Evolutionary conservation across 1,140 invertebrate species (phyloP).

Genomic region (Diorhabda carinulata): DNA sequence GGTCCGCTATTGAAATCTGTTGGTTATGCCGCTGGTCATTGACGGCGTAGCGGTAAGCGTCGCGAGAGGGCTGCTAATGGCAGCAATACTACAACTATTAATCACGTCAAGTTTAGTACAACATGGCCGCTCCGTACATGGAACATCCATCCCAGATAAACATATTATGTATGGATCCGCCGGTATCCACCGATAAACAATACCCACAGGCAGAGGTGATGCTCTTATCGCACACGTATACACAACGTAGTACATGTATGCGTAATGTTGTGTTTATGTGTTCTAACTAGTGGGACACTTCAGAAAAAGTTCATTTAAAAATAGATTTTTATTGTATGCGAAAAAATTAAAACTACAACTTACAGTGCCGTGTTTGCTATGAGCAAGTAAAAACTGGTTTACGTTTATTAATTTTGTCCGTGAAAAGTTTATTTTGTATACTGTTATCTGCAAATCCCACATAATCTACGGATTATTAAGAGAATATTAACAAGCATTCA

Average conservation of each 20-base stretch:
- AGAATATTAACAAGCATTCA: too few species aligned
- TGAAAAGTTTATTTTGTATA: too few species aligned
- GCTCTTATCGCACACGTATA: slow-evolving; percentile 23
- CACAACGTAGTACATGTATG: slow-evolving; percentile 18
- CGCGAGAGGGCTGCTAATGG: slow-evolving; percentile 43
- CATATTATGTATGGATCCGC: slow-evolving; percentile 46
- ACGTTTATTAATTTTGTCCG: too few species aligned
- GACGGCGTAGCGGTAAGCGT: slow-evolving; percentile 28
- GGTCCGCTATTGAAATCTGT: background rate
- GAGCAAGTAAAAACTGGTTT: too few species aligned
- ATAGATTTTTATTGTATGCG: too few species aligned
- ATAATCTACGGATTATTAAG: too few species aligned
- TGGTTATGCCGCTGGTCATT: background rate
- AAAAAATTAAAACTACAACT: too few species aligned
- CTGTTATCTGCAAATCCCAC: too few species aligned
- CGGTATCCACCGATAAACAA: slow-evolving; percentile 40
- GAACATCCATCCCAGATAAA: slow-evolving; percentile 47
- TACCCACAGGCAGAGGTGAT: slow-evolving; percentile 37
- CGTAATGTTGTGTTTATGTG: background rate
- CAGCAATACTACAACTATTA: slow-evolving; percentile 45
- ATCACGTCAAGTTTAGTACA: slow-evolving; percentile 45
- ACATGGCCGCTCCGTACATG: slow-evolving; percentile 46
- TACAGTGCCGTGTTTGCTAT: too few species aligned
- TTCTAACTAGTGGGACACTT: background rate
- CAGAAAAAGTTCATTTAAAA: too few species aligned